These are phyloP conservation scores for Erythrocebus patas DNA, from an alignment of 2,113 vertebrate species.

Conservation along the genomic window DNA sequence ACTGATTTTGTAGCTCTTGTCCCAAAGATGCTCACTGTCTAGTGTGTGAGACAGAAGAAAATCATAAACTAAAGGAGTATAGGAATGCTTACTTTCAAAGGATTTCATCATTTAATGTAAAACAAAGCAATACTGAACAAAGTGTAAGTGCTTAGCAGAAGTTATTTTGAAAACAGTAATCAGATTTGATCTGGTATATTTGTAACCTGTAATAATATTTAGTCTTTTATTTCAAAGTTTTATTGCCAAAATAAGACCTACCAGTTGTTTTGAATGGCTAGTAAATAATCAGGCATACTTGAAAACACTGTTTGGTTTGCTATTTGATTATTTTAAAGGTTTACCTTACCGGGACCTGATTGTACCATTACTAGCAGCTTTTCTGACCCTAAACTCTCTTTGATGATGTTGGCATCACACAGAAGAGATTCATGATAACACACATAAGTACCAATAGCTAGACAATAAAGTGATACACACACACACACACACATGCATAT, in stretches of 20 bases:
- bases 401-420: not conserved
- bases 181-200: not conserved
- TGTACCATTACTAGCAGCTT: not conserved
- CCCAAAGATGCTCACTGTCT: not conserved
- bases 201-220: not conserved
- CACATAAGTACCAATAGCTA: not conserved
- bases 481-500: too few relatives aligned
- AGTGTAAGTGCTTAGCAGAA: not conserved
- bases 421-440: not conserved
- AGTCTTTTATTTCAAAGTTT: slow-evolving; percentile 15
- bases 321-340: not conserved
- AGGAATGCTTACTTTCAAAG: not conserved
- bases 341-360: not conserved
- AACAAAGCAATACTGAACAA: not conserved
- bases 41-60: slow-evolving; percentile 23
- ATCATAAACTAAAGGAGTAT: not conserved
- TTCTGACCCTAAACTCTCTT: not conserved
- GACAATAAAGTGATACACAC: not conserved
- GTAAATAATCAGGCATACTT: not conserved
- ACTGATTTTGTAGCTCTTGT: not conserved
- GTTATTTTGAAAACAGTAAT: not conserved
- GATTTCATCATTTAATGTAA: not conserved
- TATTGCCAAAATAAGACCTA: not conserved
- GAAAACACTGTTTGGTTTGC: not conserved
- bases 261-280: slow-evolving; percentile 19